Evolutionary conservation across 2,888 invertebrate genomes (phyloP).

Genomic region (Sarcophaga carnaria): DNA sequence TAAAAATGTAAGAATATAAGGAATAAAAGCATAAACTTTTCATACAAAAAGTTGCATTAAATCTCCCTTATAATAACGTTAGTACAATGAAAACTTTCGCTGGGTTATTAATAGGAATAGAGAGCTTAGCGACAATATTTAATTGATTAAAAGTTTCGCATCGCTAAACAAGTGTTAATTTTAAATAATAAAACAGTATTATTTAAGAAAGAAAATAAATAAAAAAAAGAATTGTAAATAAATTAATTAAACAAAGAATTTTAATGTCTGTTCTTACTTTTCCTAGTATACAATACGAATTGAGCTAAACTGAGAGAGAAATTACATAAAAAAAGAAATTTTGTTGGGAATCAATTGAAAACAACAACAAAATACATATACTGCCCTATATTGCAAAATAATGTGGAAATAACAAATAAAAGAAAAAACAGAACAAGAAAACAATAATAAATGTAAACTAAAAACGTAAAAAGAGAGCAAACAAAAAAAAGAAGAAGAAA

Average conservation of each 20-base stretch:
- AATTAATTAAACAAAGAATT: constrained; percentile 46
- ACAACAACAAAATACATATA: constrained; percentile 18
- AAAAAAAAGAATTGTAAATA: constrained; percentile 9
- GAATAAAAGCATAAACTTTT: too few species aligned
- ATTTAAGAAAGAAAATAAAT: constrained; percentile 2
- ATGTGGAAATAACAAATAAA: constrained; percentile 38
- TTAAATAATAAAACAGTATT: constrained; percentile 37
- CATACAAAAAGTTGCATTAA: too few species aligned
- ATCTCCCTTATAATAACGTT: too few species aligned
- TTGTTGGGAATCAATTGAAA: background rate
- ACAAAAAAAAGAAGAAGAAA: constrained; percentile 50
- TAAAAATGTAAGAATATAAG: too few species aligned
- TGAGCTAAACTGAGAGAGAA: constrained; percentile 40
- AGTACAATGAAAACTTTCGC: background rate
- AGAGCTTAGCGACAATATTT: constrained; percentile 35
- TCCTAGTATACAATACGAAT: background rate
- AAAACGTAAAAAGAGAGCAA: constrained; percentile 42
- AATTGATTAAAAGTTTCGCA: constrained; percentile 42
- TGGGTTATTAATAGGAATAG: constrained; percentile 26
- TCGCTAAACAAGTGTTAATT: constrained; percentile 44
- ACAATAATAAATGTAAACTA: constrained; percentile 1
- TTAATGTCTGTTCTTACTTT: background rate
- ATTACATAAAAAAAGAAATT: constrained; percentile 41
- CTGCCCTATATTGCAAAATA: constrained; percentile 64
- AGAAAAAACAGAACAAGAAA: constrained; percentile 28